These are phyloP conservation scores for Solenodon paradoxus DNA, from an alignment of 2,113 vertebrate species.

Conservation along the genomic window DNA sequence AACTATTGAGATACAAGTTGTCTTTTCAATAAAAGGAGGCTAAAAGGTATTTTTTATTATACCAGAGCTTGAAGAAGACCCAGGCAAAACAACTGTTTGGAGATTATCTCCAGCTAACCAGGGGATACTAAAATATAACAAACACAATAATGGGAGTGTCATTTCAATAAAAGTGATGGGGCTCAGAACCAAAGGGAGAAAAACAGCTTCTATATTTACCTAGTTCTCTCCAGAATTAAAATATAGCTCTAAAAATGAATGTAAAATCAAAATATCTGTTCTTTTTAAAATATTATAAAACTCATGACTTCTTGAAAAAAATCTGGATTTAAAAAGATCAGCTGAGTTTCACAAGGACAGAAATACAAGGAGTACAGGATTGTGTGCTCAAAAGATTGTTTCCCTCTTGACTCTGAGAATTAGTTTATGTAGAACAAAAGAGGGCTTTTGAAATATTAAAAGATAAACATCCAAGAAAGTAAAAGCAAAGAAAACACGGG, in stretches of 20 bases:
- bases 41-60: neutral
- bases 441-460: slow-evolving; percentile 47
- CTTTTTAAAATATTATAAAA: slow-evolving; percentile 62
- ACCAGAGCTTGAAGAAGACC: neutral
- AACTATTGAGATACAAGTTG: neutral
- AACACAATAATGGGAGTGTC: neutral
- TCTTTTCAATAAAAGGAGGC: neutral
- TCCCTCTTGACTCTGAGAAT: slow-evolving; percentile 21
- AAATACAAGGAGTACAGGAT: neutral
- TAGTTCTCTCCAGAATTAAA: slow-evolving; percentile 42
- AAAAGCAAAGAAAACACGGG: slow-evolving; percentile 49
- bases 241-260: slow-evolving; percentile 34
- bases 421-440: neutral
- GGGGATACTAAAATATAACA: neutral
- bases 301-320: slow-evolving; percentile 46
- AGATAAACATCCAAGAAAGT: slow-evolving; percentile 57
- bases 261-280: slow-evolving; percentile 64
- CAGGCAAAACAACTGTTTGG: neutral
- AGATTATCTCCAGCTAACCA: neutral
- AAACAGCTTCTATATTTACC: neutral
- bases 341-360: slow-evolving; percentile 54
- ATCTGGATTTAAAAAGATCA: slow-evolving; percentile 12
- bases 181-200: neutral
- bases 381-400: neutral
- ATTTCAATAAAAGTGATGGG: neutral